phyloP scores from a whole-genome alignment of 2,113 vertebrate genomes.

The Alosa alosa region DNA sequence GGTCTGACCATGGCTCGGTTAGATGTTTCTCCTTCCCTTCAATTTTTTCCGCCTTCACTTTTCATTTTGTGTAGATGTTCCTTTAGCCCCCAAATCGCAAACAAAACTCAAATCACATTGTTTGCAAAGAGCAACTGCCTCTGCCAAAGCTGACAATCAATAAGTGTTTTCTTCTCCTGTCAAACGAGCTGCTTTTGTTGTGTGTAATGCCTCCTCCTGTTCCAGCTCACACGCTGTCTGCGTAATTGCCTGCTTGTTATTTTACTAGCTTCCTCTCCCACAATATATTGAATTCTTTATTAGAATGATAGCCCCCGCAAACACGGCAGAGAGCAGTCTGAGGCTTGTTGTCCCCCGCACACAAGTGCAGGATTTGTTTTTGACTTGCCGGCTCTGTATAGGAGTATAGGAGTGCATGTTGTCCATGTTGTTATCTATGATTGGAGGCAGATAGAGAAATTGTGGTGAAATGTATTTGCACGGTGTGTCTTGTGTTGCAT shows the following conservation, averaged over 20 bases:
- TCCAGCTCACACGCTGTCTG: neutral
- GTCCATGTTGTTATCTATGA: neutral
- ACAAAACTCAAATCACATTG: constrained; percentile 1
- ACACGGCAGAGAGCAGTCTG: neutral
- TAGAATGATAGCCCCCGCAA: constrained; percentile 15
- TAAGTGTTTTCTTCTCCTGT: constrained; percentile 9
- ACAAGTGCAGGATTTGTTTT: neutral
- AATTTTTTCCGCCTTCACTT: neutral
- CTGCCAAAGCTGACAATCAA: constrained; percentile 14
- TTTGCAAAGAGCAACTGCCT: neutral
- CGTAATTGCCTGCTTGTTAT: constrained; percentile 19
- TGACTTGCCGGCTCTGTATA: neutral
- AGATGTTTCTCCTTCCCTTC: neutral
- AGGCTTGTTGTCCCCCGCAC: neutral
- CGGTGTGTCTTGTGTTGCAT: neutral
- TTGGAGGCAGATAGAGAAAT: neutral
- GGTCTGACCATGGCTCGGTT: neutral
- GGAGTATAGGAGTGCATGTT: neutral
- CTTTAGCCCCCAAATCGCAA: neutral
- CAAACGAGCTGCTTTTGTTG: neutral
- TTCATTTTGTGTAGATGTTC: neutral
- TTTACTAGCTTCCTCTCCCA: constrained; percentile 11
- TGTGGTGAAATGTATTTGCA: neutral
- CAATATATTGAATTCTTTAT: neutral
- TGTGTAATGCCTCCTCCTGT: constrained; percentile 10